Conservation (phyloP, 2,888 invertebrate species). For the Atrina japonica region DNA sequence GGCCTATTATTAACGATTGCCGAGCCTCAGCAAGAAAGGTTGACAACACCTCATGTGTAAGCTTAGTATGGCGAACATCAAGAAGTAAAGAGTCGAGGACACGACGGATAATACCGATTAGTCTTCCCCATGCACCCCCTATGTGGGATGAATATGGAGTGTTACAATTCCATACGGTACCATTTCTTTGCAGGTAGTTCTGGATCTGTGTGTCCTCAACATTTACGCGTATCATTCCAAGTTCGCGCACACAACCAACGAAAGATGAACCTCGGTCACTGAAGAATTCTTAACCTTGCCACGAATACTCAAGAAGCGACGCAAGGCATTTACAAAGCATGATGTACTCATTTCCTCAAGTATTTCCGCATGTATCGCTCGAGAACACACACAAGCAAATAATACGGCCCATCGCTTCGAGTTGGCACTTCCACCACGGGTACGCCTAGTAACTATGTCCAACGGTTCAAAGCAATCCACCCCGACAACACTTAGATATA, state of each 20-base stretch:
- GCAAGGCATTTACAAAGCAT: conserved; percentile 43
- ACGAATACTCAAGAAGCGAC: conserved; percentile 27
- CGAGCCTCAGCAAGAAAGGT: conserved; percentile 39
- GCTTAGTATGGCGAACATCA: conserved; percentile 10
- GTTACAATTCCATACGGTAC: conserved; percentile 41
- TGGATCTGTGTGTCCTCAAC: conserved; percentile 31
- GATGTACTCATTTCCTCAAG: conserved; percentile 35
- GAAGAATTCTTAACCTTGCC: conserved; percentile 25
- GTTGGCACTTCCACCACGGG: conserved; percentile 40
- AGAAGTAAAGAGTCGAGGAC: conserved; percentile 38
- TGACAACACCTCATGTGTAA: conserved; percentile 43
- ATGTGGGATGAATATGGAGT: conserved; percentile 32
- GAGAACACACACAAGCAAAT: conserved; percentile 38
- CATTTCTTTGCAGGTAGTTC: conserved; percentile 22
- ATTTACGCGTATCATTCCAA: conserved; percentile 23
- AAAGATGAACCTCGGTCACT: conserved; percentile 39
- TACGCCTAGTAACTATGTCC: conserved; percentile 32
- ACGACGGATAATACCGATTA: conserved; percentile 32
- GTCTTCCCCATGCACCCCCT: conserved; percentile 37
- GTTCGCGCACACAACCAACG: conserved; percentile 29
- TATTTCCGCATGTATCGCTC: conserved; percentile 41
- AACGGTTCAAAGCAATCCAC: conserved; percentile 50
- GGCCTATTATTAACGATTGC: conserved; percentile 40
- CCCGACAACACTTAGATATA: conserved; percentile 29
- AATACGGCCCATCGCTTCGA: conserved; percentile 41